Evolutionary conservation across 2,797 vertebrate genomes (phyloP).

Genomic region (Chaetodon trifasciatus): DNA sequence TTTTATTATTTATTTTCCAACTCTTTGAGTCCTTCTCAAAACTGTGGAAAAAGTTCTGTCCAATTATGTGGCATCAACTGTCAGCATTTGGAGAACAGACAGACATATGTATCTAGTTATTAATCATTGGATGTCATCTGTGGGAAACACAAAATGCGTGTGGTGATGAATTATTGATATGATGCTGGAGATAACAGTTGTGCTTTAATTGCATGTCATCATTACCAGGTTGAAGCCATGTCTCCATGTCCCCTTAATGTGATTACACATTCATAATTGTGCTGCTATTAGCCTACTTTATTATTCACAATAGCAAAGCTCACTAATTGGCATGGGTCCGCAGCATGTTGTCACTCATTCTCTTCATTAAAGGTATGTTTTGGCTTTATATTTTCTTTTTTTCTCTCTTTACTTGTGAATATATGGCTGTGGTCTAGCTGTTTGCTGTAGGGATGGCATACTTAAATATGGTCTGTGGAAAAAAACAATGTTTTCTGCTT

Average conservation of each 20-base stretch:
- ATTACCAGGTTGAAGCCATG: slow-evolving; percentile 79
- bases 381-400: background rate
- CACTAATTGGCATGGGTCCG: slow-evolving; percentile 67
- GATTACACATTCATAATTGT: slow-evolving; percentile 82
- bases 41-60: slow-evolving; percentile 42
- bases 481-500: background rate
- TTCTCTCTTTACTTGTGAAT: background rate
- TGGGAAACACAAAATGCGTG: slow-evolving; percentile 64
- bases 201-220: slow-evolving; percentile 82
- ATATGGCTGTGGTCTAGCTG: background rate
- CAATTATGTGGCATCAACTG: slow-evolving; percentile 65
- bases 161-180: slow-evolving; percentile 82
- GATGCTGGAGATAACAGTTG: slow-evolving; percentile 78
- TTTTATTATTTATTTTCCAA: slow-evolving; percentile 16
- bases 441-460: slow-evolving; percentile 12
- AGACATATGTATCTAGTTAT: slow-evolving; percentile 63
- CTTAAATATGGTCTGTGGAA: slow-evolving; percentile 12
- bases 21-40: slow-evolving; percentile 27
- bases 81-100: slow-evolving; percentile 55
- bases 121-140: slow-evolving; percentile 72
- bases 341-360: slow-evolving; percentile 50
- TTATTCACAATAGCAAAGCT: slow-evolving; percentile 77
- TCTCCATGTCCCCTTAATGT: slow-evolving; percentile 77
- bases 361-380: slow-evolving; percentile 51
- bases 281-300: slow-evolving; percentile 77